Percentiles rank a stretch among this genome's conserved stretches.
phyloP scores from a whole-genome alignment of 2,797 vertebrate species.

The Euphonia xanthogaster region DNA sequence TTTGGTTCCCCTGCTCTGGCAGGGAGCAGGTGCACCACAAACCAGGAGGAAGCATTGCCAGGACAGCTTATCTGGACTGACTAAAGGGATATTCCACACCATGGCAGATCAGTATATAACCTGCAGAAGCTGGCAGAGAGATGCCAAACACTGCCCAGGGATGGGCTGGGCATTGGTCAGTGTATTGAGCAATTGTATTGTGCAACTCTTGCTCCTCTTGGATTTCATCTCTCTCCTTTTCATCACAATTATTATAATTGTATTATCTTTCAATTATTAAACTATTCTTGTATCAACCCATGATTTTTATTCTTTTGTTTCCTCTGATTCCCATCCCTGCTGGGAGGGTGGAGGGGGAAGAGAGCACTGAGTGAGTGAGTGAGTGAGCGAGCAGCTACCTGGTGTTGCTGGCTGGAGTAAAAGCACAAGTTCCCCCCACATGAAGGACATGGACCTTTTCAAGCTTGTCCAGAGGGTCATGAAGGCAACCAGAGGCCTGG shows the following conservation, averaged over 20 bases:
- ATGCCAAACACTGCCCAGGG: too few relatives aligned
- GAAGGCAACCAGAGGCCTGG: not conserved
- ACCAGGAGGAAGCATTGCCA: not conserved
- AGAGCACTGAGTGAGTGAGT: not conserved
- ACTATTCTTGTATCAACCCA: not conserved
- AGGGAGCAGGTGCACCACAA: not conserved
- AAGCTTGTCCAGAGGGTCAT: not conserved
- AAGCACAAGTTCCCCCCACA: not conserved
- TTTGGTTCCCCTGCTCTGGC: not conserved
- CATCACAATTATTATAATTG: not conserved
- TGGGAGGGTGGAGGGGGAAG: not conserved
- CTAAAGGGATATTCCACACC: not conserved
- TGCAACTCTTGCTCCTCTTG: not conserved
- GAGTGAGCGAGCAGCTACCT: not conserved
- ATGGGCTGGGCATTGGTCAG: not conserved
- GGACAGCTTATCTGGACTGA: not conserved
- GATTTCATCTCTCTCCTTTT: not conserved
- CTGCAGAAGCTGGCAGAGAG: not conserved
- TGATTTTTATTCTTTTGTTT: not conserved
- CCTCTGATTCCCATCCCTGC: not conserved
- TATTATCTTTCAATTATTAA: not conserved
- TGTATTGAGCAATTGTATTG: not conserved
- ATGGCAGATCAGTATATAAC: not conserved
- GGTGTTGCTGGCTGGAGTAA: not conserved
- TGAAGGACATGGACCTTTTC: not conserved